These are phyloP conservation scores for Atta colombica DNA, from an alignment of 1,140 invertebrate species.

Conservation along the genomic window DNA sequence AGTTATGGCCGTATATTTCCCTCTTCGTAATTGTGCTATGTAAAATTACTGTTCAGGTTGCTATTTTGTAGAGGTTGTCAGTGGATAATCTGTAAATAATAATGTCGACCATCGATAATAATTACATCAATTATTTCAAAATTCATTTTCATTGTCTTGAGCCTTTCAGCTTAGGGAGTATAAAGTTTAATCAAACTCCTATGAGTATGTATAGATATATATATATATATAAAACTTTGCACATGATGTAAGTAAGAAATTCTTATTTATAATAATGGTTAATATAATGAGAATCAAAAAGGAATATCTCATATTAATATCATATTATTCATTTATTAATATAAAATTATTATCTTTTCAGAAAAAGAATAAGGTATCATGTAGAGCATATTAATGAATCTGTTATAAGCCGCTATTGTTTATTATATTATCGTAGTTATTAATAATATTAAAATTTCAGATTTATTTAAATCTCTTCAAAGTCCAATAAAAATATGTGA, in stretches of 20 bases:
- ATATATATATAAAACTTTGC: neutral
- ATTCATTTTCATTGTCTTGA: constrained; percentile 11
- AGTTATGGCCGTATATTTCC: neutral
- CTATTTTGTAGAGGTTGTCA: neutral
- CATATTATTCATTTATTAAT: constrained; percentile 1
- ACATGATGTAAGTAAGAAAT: neutral
- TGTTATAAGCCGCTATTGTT: neutral
- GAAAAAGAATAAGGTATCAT: neutral
- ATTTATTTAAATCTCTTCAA: constrained; percentile 21
- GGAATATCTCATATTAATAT: neutral
- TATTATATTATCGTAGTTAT: neutral
- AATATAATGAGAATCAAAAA: neutral
- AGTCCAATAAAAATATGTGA: neutral
- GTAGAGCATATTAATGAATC: neutral
- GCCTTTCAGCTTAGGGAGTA: neutral
- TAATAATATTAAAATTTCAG: neutral
- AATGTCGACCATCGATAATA: constrained; percentile 28
- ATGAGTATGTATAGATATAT: neutral
- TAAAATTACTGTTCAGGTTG: neutral
- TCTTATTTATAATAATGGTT: neutral
- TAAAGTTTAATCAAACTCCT: constrained; percentile 19
- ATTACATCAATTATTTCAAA: constrained; percentile 23
- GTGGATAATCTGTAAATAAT: neutral
- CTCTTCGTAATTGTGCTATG: neutral
- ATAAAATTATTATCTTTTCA: neutral